Evolutionary conservation across 2,113 vertebrate species (phyloP).

Genomic region (Hucho hucho): DNA sequence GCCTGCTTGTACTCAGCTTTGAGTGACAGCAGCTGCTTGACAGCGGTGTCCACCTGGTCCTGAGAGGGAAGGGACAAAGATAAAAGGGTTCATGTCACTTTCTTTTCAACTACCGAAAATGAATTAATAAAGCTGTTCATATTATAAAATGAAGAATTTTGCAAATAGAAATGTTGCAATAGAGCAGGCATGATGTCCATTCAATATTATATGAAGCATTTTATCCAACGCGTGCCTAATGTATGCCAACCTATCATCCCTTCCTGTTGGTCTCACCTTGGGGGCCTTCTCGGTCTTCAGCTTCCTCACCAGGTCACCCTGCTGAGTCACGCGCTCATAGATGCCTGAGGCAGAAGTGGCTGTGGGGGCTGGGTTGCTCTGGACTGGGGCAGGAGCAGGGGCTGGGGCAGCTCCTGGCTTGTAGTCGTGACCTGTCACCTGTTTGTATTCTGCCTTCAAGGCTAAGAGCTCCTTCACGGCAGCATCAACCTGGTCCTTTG

Average conservation of each 20-base stretch:
- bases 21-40: conserved; percentile 79
- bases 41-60: conserved; percentile 80
- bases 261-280: not conserved
- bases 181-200: too few relatives aligned
- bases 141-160: too few relatives aligned
- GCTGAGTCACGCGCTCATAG: not conserved
- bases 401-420: conserved; percentile 77
- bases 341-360: not conserved
- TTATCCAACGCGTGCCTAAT: not conserved
- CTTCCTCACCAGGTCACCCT: conserved; percentile 8
- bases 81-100: not conserved
- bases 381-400: conserved; percentile 18
- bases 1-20: conserved; percentile 80
- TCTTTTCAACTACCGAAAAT: not conserved
- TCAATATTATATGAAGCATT: not conserved
- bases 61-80: conserved; percentile 32
- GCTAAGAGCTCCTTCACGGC: conserved; percentile 86
- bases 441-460: conserved; percentile 88
- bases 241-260: not conserved
- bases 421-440: conserved; percentile 87
- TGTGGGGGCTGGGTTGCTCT: conserved; percentile 20
- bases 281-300: not conserved
- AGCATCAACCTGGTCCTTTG: conserved; percentile 85
- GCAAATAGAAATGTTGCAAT: too few relatives aligned
- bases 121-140: not conserved